Percentiles rank a stretch among this genome's conserved stretches.
These are phyloP conservation scores for Hirundo rustica DNA, from an alignment of 2,797 vertebrate genomes.

Conservation along the genomic window DNA sequence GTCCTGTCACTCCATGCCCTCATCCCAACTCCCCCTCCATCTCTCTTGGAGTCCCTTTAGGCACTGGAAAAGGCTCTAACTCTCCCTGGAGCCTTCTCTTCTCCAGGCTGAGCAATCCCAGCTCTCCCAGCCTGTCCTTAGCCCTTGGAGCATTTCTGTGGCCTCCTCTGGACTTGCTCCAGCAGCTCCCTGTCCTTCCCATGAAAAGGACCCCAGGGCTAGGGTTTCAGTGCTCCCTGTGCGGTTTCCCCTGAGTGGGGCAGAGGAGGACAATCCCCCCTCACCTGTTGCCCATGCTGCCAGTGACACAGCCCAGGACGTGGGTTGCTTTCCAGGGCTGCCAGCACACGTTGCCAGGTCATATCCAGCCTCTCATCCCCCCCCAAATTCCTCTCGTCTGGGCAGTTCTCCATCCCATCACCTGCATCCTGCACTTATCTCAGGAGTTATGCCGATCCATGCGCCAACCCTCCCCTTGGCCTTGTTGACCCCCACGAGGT, in stretches of 20 bases:
- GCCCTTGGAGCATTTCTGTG: background rate
- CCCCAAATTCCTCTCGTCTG: background rate
- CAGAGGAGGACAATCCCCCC: background rate
- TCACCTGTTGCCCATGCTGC: background rate
- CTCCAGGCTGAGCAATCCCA: background rate
- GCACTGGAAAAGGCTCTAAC: background rate
- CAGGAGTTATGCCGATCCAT: accelerated
- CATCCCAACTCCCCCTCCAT: background rate
- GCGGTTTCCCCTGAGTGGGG: too few relatives aligned
- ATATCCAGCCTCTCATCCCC: background rate
- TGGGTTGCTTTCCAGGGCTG: background rate
- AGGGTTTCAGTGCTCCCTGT: background rate
- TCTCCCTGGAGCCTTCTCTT: background rate
- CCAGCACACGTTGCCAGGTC: background rate
- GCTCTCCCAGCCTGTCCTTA: background rate
- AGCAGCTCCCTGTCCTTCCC: background rate
- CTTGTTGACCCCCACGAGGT: background rate
- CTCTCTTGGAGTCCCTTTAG: background rate
- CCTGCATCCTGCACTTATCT: background rate
- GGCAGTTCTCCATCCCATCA: background rate
- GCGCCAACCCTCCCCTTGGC: background rate
- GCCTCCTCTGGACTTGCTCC: background rate
- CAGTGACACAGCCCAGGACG: background rate
- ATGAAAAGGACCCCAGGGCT: background rate
- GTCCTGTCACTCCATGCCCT: background rate